A percentile compares a stretch with the other conserved stretches of the same genome.
Evolutionary conservation across 2,797 vertebrate species (phyloP).

Genomic region (Lindbergichthys nudifrons): DNA sequence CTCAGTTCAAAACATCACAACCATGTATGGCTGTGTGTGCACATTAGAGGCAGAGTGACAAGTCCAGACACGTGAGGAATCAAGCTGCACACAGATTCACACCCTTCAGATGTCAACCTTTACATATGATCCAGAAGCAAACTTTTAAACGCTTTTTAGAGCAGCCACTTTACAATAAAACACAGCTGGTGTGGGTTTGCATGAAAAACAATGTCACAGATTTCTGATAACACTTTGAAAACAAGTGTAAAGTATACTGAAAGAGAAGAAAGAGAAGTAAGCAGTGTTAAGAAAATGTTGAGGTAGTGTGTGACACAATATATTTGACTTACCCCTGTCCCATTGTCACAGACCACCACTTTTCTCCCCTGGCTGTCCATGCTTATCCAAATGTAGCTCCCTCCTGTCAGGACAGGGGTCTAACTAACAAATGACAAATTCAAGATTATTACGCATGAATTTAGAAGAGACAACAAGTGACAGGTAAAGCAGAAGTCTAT

Average conservation of each 20-base stretch:
- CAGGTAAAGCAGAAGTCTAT: constrained; percentile 49
- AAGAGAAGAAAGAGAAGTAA: not conserved
- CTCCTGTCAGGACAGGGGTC: constrained; percentile 38
- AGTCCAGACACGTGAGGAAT: constrained; percentile 77
- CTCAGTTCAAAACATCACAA: constrained; percentile 53
- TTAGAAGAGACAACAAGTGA: constrained; percentile 22
- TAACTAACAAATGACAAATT: not conserved
- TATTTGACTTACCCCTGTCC: constrained; percentile 82
- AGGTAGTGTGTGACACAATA: not conserved
- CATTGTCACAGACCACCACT: constrained; percentile 88
- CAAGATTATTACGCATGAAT: constrained; percentile 25
- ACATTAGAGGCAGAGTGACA: constrained; percentile 58
- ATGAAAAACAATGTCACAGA: not conserved
- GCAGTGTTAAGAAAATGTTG: too few species aligned
- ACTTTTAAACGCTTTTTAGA: not conserved
- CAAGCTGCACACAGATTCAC: constrained; percentile 47
- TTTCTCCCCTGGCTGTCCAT: constrained; percentile 86
- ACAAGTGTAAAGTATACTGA: not conserved
- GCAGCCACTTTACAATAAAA: not conserved
- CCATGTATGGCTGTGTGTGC: constrained; percentile 80
- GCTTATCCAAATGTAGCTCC: constrained; percentile 24
- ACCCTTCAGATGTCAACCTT: constrained; percentile 27
- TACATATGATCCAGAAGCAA: not conserved
- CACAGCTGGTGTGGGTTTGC: not conserved
- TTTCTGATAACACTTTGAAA: not conserved